Base-by-base conservation (phyloP, 2,113 vertebrate species). In the Mohoua ochrocephala region DNA sequence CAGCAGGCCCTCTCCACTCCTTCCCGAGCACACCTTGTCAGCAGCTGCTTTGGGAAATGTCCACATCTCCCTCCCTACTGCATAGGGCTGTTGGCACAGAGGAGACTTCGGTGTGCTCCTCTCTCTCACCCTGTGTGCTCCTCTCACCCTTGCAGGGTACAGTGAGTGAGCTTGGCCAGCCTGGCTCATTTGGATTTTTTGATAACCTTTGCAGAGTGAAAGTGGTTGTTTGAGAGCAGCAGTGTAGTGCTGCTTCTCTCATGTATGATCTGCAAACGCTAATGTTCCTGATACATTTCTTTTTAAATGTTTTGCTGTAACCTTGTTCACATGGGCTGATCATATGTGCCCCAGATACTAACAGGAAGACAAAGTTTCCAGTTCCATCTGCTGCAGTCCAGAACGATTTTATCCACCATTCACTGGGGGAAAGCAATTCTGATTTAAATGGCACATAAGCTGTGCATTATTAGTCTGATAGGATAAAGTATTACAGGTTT, bases 351-450 rank as follows among this genome's bases (percentile, higher is more conserved):
- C 88, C 64, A 86, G 83, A 94, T 81, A 84, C 42, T 77, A 83
- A 87, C 47, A 67, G 87, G 71, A 93, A 70, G 79, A 37, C 47
- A 63, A 74, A 82, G 60, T 94, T 91, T 93, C 63, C 52, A 49
- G 20, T 84, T 88, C 87, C 92, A 89, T 94, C 92, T 94, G 92
- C 79, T 94, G 67, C 77, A 85, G 70, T 82, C 91, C 92, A 93
- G 75, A 95, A 90, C 2, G 0, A 71, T 91, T 96, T 91, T 93
- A 90, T 95, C 84, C 27, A 11, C 75, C 30, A 6, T 91, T 94
- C 59, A 15, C 63, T 28, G 50, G 50, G 39, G 61, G 27, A 70
- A 91, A 80, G 69, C 54, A 93, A 33, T 94, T 93, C 54, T 83
- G 63, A 95, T 94, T 76, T 91, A 90, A 94, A 50, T 93, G 78